Base-by-base conservation (phyloP, 2,888 invertebrate genomes). In the Pyrochroa serraticornis region DNA sequence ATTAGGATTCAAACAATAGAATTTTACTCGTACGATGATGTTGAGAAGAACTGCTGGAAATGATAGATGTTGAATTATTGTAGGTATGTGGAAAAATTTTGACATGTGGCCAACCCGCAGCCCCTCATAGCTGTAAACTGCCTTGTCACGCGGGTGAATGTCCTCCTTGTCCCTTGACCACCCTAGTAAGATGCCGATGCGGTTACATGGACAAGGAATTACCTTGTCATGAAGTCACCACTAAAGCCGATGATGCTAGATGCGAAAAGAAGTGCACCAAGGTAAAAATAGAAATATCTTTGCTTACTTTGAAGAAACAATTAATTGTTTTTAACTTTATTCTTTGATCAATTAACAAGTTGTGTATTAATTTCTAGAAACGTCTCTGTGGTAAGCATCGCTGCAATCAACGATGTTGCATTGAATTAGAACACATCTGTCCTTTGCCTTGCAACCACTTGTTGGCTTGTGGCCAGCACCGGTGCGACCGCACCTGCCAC, bases 181-280 rank as follows among this genome's bases (percentile, higher is more conserved):
- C 93, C 0, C 80, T 87, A 0, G 85, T 93, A 0, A 86, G 86
- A 53, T 96, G 96, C 71, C 89, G 93, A 35, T 96, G 96, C 75
- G 93, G 93, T 0, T 88, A 89, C 75, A 90, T 91, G 79, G 90
- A 90, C 67, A 90, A 90, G 69, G 89, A 93, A 74, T 84, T 95
- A 47, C 85, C 87, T 1, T 95, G 95, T 74, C 81, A 81, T 0
- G 87, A 92, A 47, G 78, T 93, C 7, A 86, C 85, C 0, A 84
- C 87, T 0, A 85, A 87, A 72, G 84, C 86, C 41, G 88, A 89
- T 71, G 91, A 90, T 71, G 88, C 91, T 1, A 82, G 89, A 30
- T 98, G 98, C 78, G 91, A 94, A 74, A 93, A 91, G 72, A 90
- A 92, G 68, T 98, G 98, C 76, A 91, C 89, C 49, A 95, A 95